Evolutionary conservation across 1,140 invertebrate genomes (phyloP), one percentile per base, ranked within the genome.

Genomic region (Aphis craccivora): DNA sequence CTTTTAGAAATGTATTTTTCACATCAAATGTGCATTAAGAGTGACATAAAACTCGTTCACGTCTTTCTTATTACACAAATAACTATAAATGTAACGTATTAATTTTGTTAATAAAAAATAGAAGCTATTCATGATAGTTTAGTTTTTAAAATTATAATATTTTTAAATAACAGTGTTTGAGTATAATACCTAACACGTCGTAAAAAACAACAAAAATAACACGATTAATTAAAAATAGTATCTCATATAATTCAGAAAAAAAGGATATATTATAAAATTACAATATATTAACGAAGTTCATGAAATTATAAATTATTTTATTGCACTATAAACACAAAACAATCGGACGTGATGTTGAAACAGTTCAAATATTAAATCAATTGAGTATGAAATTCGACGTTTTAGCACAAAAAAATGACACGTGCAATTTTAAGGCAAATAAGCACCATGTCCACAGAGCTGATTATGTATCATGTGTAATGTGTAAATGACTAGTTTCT

Each of bases 41-140:
- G 22, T 84, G 83, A 40, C 83, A 84, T 11, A 40, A 14, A 84
- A 84, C 23, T 25, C 83, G 9, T 84, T 84, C 2, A 84, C 40
- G 37, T 40, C 22, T 40, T 40, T 25, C 23, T 84, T 84, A 43
- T 84, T 23, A 84, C 83, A 25, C 3, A 9, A 25, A 37, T 14
- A 14, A 43, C 22, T 43, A 84, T 43, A 40, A 40, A 14, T 40
- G 22, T 4, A 40, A 40, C 9, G 0, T 30, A 40, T 84, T 43
- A 84, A 43, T 84, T 25, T 8, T 84, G 83, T 83, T 83, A n/a
- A 76, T n/a, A 76, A 76, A 76, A n/a, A 76, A n/a, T 76, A 76
- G 4, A 18, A 83, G 35, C 20, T 35, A 30, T 40, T 40, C 40
- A 30, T 23, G 9, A 84, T 84, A 23, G 30, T 84, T 84, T 84